A percentile compares a stretch with the other conserved stretches of the same genome.
Evolutionary conservation across 2,888 invertebrate genomes (phyloP).

Genomic region (Agriotes lineatus): DNA sequence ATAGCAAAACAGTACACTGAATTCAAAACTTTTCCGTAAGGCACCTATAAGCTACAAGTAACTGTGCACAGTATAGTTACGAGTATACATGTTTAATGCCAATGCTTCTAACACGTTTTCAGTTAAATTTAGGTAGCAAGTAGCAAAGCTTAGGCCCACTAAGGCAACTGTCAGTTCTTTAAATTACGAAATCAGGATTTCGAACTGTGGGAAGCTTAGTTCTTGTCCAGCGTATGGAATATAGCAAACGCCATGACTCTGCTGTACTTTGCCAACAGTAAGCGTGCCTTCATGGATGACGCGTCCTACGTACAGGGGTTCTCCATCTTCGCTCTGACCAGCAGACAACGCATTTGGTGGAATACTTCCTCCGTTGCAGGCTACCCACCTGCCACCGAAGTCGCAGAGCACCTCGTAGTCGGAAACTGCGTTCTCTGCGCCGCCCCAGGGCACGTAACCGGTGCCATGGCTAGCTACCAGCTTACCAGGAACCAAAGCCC

Average conservation of each 20-base stretch:
- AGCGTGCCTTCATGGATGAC: conserved; percentile 81
- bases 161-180: conserved; percentile 45
- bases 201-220: conserved; percentile 83
- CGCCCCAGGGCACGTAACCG: conserved; percentile 83
- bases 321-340: conserved; percentile 81
- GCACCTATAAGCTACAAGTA: conserved; percentile 26
- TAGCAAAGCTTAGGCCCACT: conserved; percentile 23
- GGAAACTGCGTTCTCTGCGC: conserved; percentile 75
- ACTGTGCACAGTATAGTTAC: conserved; percentile 9
- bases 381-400: conserved; percentile 62
- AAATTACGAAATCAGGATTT: conserved; percentile 72
- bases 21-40: conserved; percentile 12
- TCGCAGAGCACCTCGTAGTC: conserved; percentile 75
- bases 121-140: conserved; percentile 8
- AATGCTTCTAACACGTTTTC: conserved; percentile 12
- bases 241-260: conserved; percentile 85
- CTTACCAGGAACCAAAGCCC: conserved; percentile 85
- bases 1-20: conserved; percentile 10
- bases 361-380: conserved; percentile 69
- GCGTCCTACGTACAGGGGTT: conserved; percentile 83
- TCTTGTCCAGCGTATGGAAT: conserved; percentile 87
- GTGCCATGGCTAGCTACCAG: conserved; percentile 75
- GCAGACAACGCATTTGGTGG: conserved; percentile 80
- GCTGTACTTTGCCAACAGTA: conserved; percentile 87
- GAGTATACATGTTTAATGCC: conserved; percentile 3